These are phyloP conservation scores for Platichthys flesus DNA, from an alignment of 2,113 vertebrate genomes.

Conservation along the genomic window DNA sequence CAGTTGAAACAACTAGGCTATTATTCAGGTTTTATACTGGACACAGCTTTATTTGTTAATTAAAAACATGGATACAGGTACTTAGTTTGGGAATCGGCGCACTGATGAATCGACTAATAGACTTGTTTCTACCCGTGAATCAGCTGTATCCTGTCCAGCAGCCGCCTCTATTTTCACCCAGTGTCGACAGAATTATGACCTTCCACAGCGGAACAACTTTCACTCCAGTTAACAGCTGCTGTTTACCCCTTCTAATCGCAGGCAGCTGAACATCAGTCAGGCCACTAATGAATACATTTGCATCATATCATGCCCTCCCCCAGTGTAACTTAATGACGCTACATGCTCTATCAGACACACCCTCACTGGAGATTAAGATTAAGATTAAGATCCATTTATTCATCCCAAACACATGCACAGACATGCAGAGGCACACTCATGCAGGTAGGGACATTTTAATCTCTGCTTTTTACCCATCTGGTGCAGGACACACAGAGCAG, in stretches of 20 bases:
- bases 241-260: constrained; percentile 56
- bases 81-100: neutral
- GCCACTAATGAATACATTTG: constrained; percentile 60
- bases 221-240: constrained; percentile 69
- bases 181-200: constrained; percentile 63
- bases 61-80: neutral
- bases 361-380: no score
- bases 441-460: no score
- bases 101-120: constrained; percentile 1
- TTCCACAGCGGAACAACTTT: constrained; percentile 61
- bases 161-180: constrained; percentile 25
- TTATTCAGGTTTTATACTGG: neutral
- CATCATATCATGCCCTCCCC: constrained; percentile 50
- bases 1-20: neutral
- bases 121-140: constrained; percentile 34
- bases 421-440: no score
- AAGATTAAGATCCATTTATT: no score
- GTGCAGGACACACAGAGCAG: no score
- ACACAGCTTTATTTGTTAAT: no score
- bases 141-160: constrained; percentile 46
- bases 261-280: constrained; percentile 59
- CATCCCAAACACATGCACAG: no score
- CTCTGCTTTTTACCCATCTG: no score
- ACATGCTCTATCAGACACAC: constrained; percentile 24
- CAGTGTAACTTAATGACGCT: constrained; percentile 49